These are phyloP conservation scores for Chironomus tepperi DNA, from an alignment of 1,140 invertebrate species.

Conservation along the genomic window DNA sequence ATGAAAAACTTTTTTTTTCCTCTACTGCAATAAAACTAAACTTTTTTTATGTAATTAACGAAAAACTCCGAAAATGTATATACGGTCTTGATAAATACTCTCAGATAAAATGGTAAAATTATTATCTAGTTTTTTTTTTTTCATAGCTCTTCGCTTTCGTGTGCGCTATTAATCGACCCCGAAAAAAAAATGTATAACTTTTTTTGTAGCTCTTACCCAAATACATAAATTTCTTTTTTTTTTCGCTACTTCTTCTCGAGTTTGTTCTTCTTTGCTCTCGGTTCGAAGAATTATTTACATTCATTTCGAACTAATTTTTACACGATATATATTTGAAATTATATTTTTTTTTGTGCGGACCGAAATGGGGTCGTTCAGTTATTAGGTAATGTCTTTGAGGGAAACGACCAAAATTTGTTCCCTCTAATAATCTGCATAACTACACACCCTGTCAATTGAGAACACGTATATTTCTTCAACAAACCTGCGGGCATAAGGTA, in stretches of 20 bases:
- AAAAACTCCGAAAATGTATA: neutral
- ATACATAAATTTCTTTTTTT: constrained; percentile 5
- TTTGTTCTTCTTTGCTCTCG: neutral
- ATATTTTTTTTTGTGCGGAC: no score
- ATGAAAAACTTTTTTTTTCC: neutral
- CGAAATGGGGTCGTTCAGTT: no score
- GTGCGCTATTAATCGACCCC: neutral
- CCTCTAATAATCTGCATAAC: no score
- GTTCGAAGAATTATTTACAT: neutral
- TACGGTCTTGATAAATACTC: neutral
- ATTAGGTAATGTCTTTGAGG: no score
- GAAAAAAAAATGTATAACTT: neutral
- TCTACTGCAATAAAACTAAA: constrained; percentile 5
- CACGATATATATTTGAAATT: no score
- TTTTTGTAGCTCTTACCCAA: neutral
- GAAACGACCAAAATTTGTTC: no score
- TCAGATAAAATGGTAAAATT: neutral
- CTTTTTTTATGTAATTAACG: constrained; percentile 11
- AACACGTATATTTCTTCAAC: no score
- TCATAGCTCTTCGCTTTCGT: neutral
- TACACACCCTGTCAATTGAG: no score
- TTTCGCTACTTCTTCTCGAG: neutral
- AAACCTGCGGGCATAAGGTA: no score
- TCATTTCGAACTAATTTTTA: neutral
- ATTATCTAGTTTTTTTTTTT: neutral